Evolutionary conservation across 1,140 invertebrate genomes (phyloP), one percentile per base, ranked within the genome.

Genomic region (Platorchestia sp.): DNA sequence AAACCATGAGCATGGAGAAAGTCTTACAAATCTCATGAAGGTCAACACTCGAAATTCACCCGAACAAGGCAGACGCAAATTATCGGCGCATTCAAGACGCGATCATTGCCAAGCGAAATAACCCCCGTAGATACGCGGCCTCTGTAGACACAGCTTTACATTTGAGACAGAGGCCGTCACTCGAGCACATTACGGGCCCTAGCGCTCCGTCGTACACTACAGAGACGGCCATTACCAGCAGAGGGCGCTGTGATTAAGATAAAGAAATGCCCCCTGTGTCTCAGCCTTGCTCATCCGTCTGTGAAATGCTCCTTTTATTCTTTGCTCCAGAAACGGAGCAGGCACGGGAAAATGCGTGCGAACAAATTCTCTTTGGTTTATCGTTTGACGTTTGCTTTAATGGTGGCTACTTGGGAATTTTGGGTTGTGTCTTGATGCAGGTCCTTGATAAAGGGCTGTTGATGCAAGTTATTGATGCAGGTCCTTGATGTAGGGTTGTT

Each of bases 201-300:
- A 36, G 59, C 27, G 59, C 27, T 22, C 14, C 36, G 59, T 75
- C 59, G 59, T 75, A 75, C 59, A 75, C 59, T 75, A 75, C 59
- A 75, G 59, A 22, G 59, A 75, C 27, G 59, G 59, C 59, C 59
- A 27, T 75, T 36, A 75, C 10, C 14, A 75, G 14, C 59, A 75
- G 59, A 75, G 59, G 59, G 59, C 59, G 59, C 59, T 51, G 59
- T 75, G 59, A 75, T 75, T 75, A 75, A 75, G 59, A 75, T 75
- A 75, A 75, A 75, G 59, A 75, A 75, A 75, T 75, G 59, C 27
- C 27, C n/a, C 59, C 59, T 22, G 59, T 75, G 59, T 75, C 27
- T 14, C 59, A 75, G 59, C 27, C 59, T 14, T 75, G 59, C 27
- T 75, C 59, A 75, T 75, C 59, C 27, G 59, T 75, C 59, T 75